A percentile compares a stretch with the other conserved stretches of the same genome.
phyloP scores from a whole-genome alignment of 37 sponge, comb jelly and placozoan genomes.

The Petrosia ficiformis region DNA sequence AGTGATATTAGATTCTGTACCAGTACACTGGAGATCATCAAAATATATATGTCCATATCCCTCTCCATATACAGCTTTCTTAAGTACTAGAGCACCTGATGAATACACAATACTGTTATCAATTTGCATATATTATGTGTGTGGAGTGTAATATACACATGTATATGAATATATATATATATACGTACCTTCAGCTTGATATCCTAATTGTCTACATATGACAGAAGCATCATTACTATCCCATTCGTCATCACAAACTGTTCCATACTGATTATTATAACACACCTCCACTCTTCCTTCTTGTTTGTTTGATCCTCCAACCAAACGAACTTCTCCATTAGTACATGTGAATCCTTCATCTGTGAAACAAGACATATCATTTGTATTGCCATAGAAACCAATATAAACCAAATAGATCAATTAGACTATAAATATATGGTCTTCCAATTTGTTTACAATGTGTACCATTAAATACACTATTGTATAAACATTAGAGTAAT shows the following conservation, averaged over 20 bases:
- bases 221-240: neutral
- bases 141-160: no score
- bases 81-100: no score
- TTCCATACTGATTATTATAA: neutral
- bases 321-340: neutral
- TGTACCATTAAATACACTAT: no score
- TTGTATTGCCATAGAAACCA: no score
- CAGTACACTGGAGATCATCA: neutral
- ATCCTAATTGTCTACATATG: neutral
- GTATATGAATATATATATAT: no score
- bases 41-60: neutral
- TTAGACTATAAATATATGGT: no score
- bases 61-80: neutral
- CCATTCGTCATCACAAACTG: slow-evolving; percentile 1
- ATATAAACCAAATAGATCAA: no score
- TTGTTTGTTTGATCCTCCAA: neutral
- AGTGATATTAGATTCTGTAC: neutral
- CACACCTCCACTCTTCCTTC: neutral
- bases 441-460: no score
- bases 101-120: no score
- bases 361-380: no score
- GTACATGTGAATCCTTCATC: neutral
- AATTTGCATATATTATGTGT: no score
- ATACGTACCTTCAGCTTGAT: neutral
- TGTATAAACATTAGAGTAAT: no score